Percentiles rank a stretch among this genome's conserved stretches.
Conservation (phyloP, 2,888 invertebrate species). For the Drosophila kambysellisi region DNA sequence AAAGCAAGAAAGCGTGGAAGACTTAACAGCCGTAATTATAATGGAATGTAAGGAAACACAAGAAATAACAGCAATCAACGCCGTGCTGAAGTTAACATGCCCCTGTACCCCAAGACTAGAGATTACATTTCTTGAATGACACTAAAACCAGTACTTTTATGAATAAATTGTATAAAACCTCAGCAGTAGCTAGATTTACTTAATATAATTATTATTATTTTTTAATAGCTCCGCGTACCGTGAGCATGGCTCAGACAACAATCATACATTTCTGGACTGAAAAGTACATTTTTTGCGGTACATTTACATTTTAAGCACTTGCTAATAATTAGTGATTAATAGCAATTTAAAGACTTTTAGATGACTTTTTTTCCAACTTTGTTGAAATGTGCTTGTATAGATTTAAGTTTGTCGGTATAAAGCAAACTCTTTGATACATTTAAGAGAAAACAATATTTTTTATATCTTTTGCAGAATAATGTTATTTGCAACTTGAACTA, state of each 20-base stretch:
- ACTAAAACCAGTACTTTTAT: not conserved
- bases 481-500: not conserved
- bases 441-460: not conserved
- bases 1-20: constrained; percentile 72
- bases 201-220: not conserved
- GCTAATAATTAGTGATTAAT: constrained; percentile 7
- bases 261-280: not conserved
- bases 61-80: not conserved
- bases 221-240: not conserved
- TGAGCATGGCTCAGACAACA: not conserved
- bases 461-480: not conserved
- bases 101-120: not conserved
- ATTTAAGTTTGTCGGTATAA: not conserved
- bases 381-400: not conserved
- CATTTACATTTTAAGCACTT: not conserved
- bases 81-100: not conserved
- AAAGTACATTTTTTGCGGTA: not conserved
- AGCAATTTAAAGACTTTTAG: not conserved
- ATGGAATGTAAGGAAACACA: constrained; percentile 28
- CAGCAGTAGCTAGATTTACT: too few relatives aligned
- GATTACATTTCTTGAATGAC: not conserved
- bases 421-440: not conserved
- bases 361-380: too few relatives aligned
- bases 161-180: not conserved
- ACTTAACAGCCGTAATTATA: constrained; percentile 64